These are phyloP conservation scores for Diogma glabrata DNA, from an alignment of 2,888 invertebrate genomes.

Conservation along the genomic window DNA sequence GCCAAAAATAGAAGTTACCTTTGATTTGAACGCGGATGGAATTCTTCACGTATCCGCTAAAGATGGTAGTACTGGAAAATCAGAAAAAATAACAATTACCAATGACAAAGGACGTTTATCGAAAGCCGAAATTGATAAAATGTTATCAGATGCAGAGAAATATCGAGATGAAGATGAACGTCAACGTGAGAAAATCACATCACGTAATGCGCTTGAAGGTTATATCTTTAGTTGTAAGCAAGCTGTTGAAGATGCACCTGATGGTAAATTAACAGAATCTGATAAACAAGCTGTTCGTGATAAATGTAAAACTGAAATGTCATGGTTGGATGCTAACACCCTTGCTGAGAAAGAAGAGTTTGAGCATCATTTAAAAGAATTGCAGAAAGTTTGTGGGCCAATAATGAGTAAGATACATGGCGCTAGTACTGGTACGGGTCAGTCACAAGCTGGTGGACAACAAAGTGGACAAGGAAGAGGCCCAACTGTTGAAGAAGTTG, in stretches of 20 bases:
- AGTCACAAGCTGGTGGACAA: constrained; percentile 48
- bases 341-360: constrained; percentile 68
- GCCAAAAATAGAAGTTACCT: constrained; percentile 56
- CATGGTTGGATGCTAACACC: constrained; percentile 71
- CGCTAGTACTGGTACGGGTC: constrained; percentile 62
- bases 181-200: constrained; percentile 51
- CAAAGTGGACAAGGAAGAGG: constrained; percentile 36
- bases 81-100: constrained; percentile 72
- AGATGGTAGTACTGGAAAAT: constrained; percentile 67
- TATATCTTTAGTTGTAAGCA: constrained; percentile 60
- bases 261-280: constrained; percentile 52
- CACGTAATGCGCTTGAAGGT: constrained; percentile 65
- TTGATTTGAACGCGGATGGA: constrained; percentile 83
- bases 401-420: constrained; percentile 75
- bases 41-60: constrained; percentile 70
- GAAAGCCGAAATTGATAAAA: constrained; percentile 78
- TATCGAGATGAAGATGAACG: constrained; percentile 65
- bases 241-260: constrained; percentile 51
- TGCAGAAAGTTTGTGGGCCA: constrained; percentile 63
- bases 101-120: constrained; percentile 77
- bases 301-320: constrained; percentile 57
- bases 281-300: constrained; percentile 59
- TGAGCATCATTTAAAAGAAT: constrained; percentile 62
- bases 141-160: constrained; percentile 69
- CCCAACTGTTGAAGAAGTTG: constrained; percentile 61